These are phyloP conservation scores for Dryococelus australis DNA, from an alignment of 2,888 invertebrate genomes.

Conservation along the genomic window DNA sequence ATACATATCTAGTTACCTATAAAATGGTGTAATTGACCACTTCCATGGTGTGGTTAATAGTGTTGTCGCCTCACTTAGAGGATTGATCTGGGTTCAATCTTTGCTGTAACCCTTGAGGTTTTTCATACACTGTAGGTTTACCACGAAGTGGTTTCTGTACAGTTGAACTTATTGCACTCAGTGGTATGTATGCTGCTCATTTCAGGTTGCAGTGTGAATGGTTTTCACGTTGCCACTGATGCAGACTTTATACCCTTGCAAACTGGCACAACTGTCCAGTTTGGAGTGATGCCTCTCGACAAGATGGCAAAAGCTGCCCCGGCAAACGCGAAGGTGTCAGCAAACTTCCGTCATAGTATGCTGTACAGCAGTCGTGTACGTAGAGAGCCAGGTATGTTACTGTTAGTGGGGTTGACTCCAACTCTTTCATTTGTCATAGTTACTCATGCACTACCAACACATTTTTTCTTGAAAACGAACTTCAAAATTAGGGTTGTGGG, in stretches of 20 bases:
- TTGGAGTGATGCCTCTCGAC: slow-evolving; percentile 43
- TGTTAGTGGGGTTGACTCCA: background rate
- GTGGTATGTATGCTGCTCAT: background rate
- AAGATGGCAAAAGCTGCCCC: slow-evolving; percentile 31
- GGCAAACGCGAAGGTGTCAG: slow-evolving; percentile 38
- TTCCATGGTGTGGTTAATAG: too few species aligned
- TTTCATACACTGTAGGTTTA: too few species aligned
- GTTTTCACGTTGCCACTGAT: slow-evolving; percentile 19
- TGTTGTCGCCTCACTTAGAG: too few species aligned
- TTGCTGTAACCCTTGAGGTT: too few species aligned
- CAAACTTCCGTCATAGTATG: slow-evolving; percentile 40
- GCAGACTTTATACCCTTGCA: slow-evolving; percentile 41
- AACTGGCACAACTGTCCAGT: slow-evolving; percentile 36
- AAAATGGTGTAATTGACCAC: too few species aligned
- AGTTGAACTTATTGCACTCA: too few species aligned
- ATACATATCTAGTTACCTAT: too few species aligned
- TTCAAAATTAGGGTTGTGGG: background rate
- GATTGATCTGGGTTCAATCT: too few species aligned
- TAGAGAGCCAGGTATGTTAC: slow-evolving; percentile 41
- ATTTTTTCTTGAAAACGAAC: too few species aligned
- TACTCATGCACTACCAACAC: background rate
- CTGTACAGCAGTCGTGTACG: slow-evolving; percentile 36
- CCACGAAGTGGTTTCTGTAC: too few species aligned
- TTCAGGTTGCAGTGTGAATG: background rate
- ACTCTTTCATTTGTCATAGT: background rate